Conservation (phyloP, 1,140 invertebrate species). For the Drosophila kanapiae region DNA sequence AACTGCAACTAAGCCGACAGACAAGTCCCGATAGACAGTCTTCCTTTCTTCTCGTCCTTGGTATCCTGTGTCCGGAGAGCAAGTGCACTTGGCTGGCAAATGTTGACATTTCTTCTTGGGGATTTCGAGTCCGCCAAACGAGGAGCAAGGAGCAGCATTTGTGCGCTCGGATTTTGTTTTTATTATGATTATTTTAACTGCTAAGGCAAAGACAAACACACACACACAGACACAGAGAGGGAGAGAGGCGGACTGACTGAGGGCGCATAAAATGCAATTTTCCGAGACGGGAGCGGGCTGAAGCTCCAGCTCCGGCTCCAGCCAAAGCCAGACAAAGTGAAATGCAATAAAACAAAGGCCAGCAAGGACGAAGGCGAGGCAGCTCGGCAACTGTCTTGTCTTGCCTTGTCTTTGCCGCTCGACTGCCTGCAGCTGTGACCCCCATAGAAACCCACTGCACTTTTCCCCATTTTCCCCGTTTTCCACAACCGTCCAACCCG, state of each 20-base stretch:
- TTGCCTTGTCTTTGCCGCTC: conserved; percentile 64
- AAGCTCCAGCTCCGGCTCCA: conserved; percentile 3
- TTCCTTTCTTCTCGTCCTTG: neutral
- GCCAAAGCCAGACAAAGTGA: conserved; percentile 76
- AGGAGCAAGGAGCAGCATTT: conserved; percentile 45
- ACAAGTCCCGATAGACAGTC: conserved; percentile 39
- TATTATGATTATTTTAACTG: conserved; percentile 83
- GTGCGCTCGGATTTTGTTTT: conserved; percentile 74
- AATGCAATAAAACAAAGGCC: conserved; percentile 79
- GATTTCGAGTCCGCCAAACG: conserved; percentile 33
- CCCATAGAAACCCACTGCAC: conserved; percentile 23
- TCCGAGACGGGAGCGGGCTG: conserved; percentile 9
- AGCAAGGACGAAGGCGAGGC: conserved; percentile 8
- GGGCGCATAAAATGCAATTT: conserved; percentile 79
- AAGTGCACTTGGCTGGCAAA: conserved; percentile 73
- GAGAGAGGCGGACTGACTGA: neutral
- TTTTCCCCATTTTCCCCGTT: conserved; percentile 3
- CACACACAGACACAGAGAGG: neutral
- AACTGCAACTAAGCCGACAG: conserved; percentile 65
- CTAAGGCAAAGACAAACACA: conserved; percentile 72
- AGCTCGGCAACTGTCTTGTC: conserved; percentile 64
- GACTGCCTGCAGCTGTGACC: conserved; percentile 71
- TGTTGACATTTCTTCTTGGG: conserved; percentile 74
- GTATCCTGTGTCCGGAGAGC: neutral
- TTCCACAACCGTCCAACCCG: neutral